These are phyloP conservation scores for Iselma pallidipennis DNA, from an alignment of 2,888 invertebrate genomes.

Conservation along the genomic window DNA sequence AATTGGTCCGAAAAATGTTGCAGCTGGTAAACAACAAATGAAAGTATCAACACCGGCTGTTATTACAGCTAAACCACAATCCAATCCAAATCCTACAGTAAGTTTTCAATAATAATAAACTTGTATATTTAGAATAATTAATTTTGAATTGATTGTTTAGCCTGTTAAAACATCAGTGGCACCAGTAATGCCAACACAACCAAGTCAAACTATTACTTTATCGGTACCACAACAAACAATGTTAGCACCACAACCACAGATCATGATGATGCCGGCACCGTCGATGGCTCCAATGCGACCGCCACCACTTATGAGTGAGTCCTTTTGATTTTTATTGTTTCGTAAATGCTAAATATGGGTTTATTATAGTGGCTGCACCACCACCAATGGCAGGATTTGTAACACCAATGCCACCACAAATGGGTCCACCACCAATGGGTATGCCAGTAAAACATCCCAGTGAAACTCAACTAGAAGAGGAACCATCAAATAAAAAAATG, in stretches of 20 bases:
- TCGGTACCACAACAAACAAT: slow-evolving; percentile 58
- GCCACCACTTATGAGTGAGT: slow-evolving; percentile 63
- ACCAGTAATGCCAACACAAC: slow-evolving; percentile 58
- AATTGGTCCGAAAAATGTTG: slow-evolving; percentile 87
- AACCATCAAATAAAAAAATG: slow-evolving; percentile 84
- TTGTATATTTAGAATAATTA: background rate
- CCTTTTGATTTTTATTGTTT: slow-evolving; percentile 11
- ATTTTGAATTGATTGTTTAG: slow-evolving; percentile 23
- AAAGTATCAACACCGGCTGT: slow-evolving; percentile 51
- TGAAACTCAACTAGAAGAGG: slow-evolving; percentile 69
- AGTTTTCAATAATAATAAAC: slow-evolving; percentile 3
- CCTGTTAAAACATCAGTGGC: slow-evolving; percentile 55
- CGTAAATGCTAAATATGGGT: background rate
- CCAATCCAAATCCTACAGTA: slow-evolving; percentile 39
- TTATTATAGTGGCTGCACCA: slow-evolving; percentile 54
- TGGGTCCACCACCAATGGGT: slow-evolving; percentile 52
- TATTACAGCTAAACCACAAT: slow-evolving; percentile 54
- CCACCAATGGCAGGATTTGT: slow-evolving; percentile 58
- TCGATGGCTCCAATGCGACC: slow-evolving; percentile 63
- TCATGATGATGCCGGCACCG: slow-evolving; percentile 67
- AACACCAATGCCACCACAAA: slow-evolving; percentile 50
- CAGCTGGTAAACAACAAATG: slow-evolving; percentile 43
- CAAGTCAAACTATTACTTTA: slow-evolving; percentile 55
- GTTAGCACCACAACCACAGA: slow-evolving; percentile 58
- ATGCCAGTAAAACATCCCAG: slow-evolving; percentile 58